phyloP scores from a whole-genome alignment of 2,888 invertebrate species.

The Synergus gifuensis region DNA sequence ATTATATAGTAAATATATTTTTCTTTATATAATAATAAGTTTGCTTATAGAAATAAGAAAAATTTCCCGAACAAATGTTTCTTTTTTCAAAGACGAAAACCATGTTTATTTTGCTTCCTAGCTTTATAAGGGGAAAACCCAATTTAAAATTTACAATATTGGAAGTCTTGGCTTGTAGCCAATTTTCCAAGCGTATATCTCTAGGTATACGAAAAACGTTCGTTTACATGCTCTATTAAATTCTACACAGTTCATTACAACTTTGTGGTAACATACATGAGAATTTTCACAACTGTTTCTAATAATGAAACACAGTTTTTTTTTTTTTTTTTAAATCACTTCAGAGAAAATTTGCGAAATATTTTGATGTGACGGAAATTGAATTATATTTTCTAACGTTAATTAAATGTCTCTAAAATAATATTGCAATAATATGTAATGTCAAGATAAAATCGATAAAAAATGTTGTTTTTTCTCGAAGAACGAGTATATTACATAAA shows the following conservation, averaged over 20 bases:
- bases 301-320: background rate
- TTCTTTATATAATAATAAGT: background rate
- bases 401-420: too few relatives aligned
- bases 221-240: conserved; percentile 18
- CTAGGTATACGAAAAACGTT: background rate
- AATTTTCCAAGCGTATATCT: conserved; percentile 7
- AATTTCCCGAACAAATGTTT: background rate
- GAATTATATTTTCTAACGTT: too few relatives aligned
- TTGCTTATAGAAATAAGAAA: too few relatives aligned
- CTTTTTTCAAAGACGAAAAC: background rate
- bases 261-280: background rate
- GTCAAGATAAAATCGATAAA: background rate
- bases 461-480: background rate
- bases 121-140: background rate
- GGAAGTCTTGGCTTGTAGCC: background rate
- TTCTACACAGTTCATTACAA: conserved; percentile 16
- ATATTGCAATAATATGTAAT: too few relatives aligned
- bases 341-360: background rate
- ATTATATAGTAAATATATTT: background rate
- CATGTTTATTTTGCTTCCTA: background rate
- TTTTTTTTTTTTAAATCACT: background rate
- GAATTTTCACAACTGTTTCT: background rate
- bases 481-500: background rate
- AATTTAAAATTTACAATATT: background rate
- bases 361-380: background rate